Percentiles rank a stretch among this genome's conserved stretches.
Evolutionary conservation across 2,888 invertebrate genomes (phyloP).

Genomic region (Alloplasta piceator): DNA sequence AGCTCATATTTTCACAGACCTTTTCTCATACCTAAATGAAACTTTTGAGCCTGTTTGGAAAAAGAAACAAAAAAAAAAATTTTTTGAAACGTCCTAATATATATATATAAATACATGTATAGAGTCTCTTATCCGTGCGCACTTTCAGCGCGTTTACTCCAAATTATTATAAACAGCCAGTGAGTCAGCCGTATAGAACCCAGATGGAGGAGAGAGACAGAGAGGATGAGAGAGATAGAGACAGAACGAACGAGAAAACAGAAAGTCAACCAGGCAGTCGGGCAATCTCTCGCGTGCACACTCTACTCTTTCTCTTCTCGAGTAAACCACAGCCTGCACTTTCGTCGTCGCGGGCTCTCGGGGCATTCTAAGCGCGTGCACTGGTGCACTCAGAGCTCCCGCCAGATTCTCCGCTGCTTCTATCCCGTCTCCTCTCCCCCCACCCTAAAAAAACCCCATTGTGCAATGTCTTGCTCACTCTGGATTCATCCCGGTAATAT

Average conservation of each 20-base stretch:
- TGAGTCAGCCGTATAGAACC: slow-evolving; percentile 52
- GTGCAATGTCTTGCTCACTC: slow-evolving; percentile 31
- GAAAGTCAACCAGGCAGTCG: slow-evolving; percentile 50
- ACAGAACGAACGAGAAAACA: slow-evolving; percentile 40
- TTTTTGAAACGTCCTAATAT: too few species aligned
- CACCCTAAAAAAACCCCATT: neutral
- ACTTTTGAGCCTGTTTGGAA: too few species aligned
- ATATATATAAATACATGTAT: slow-evolving; percentile 4
- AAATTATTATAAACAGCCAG: slow-evolving; percentile 70
- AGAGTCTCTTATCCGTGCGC: slow-evolving; percentile 59
- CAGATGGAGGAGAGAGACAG: slow-evolving; percentile 28
- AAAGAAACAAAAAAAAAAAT: too few species aligned
- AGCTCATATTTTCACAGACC: too few species aligned
- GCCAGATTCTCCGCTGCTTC: slow-evolving; percentile 1
- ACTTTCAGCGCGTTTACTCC: slow-evolving; percentile 66
- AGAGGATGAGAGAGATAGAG: slow-evolving; percentile 37
- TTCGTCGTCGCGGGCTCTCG: slow-evolving; percentile 13
- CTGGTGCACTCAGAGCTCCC: slow-evolving; percentile 37
- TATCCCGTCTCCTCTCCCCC: slow-evolving; percentile 6
- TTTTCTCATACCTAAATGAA: too few species aligned
- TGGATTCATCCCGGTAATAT: slow-evolving; percentile 38
- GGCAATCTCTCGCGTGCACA: slow-evolving; percentile 45
- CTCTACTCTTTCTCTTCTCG: slow-evolving; percentile 35
- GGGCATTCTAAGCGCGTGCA: slow-evolving; percentile 26
- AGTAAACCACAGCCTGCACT: slow-evolving; percentile 26